These are phyloP conservation scores for Antedon mediterranea DNA, from an alignment of 53 echinoderm and acorn worm genomes.

Conservation along the genomic window DNA sequence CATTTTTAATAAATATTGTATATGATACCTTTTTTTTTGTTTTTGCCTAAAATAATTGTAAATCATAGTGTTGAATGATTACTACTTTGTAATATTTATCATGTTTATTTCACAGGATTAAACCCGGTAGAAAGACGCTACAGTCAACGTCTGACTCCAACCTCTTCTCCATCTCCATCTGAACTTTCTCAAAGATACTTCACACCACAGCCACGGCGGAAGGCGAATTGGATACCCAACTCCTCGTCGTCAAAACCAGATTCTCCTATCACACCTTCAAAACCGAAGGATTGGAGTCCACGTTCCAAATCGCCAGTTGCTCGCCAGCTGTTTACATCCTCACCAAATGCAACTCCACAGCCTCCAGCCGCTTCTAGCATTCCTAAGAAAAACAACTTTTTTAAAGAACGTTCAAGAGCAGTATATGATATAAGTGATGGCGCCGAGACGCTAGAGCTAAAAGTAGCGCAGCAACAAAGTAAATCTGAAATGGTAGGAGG, in stretches of 20 bases:
- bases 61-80: no score
- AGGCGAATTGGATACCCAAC: background rate
- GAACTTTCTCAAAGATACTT: background rate
- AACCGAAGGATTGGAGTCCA: background rate
- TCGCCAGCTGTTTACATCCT: background rate
- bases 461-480: background rate
- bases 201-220: background rate
- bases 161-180: background rate
- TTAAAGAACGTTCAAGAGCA: background rate
- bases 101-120: background rate
- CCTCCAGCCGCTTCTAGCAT: background rate
- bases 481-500: background rate
- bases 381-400: background rate
- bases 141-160: background rate
- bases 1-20: no score
- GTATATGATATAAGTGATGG: background rate
- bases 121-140: background rate
- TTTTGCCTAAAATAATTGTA: no score
- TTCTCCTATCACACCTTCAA: background rate
- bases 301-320: background rate
- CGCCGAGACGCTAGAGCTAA: background rate
- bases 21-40: no score
- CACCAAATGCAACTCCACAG: background rate
- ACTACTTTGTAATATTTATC: no score
- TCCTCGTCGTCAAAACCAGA: background rate